Base-by-base conservation (phyloP, 2,113 vertebrate genomes). In the Mirounga angustirostris region DNA sequence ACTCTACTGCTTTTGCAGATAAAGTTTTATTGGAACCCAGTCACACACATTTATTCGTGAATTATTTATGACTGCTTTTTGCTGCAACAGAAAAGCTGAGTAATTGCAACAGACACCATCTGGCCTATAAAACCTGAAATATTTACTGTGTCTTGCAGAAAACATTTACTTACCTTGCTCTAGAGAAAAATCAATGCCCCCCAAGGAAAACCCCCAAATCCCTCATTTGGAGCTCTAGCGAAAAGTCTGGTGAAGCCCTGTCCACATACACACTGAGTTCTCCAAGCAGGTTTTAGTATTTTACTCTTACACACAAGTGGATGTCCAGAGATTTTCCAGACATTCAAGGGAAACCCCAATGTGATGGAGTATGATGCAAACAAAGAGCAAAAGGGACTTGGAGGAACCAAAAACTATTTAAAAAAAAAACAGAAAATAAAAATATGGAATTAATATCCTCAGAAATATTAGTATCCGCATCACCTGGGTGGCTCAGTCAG, bases 301-400 rank as follows among this genome's bases (percentile, higher is more conserved):
- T 89, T 18, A 5, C 54, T 58, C 67, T 40, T 83, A 69, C 61
- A 13, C 52, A 76, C 78, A 74, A 52, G 79, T 65, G 33, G 40
- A 61, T 90, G 58, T n/a, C 69, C 85, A 81, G 19, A 73, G 96
- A 58, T 79, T 71, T 97, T 78, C 33, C 81, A 59, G 85, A 79
- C 22, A 63, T 21, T 58, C 59, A 26, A 81, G 58, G 33, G 46
- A 86, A 83, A 28, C 12, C 58, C 28, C 58, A 30, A 1, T 2
- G 16, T 58, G 24, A 85, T 58, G 26, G 22, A 30, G 19, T n/a
- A 8, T 15, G 33, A 86, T 76, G 54, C 61, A 85, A 85, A 52
- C 12, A 87, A n/a, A 67, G 28, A 59, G 78, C 67, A 69, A 82
- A 65, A 46, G 54, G 33, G 80, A 65, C 33, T 26, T 22, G 11